phyloP scores from a whole-genome alignment of 2,797 vertebrate genomes.

The Dallia pectoralis region DNA sequence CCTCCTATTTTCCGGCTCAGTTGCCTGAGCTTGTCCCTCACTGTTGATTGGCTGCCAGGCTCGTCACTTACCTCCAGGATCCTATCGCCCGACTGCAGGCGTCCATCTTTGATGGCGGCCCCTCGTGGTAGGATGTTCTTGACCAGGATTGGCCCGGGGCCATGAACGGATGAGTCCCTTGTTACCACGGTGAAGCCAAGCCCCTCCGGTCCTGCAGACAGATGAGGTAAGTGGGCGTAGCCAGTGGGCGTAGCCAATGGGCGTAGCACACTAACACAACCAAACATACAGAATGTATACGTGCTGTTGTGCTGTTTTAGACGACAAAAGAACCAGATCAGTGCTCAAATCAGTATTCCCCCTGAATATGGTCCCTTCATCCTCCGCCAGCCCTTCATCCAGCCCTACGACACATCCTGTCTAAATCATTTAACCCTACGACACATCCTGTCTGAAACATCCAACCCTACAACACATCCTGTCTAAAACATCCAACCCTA shows the following conservation, averaged over 20 bases:
- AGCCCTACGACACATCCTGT: no score
- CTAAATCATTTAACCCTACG: no score
- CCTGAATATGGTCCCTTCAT: no score
- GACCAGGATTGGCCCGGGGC: constrained; percentile 93
- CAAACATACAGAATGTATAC: no score
- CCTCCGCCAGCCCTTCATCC: no score
- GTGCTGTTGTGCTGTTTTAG: no score
- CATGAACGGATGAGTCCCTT: constrained; percentile 91
- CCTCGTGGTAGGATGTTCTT: constrained; percentile 98
- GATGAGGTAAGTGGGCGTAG: no score
- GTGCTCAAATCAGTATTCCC: no score
- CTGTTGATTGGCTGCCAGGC: neutral
- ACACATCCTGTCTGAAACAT: no score
- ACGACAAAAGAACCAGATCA: no score
- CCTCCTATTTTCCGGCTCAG: neutral
- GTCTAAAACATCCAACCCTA: neutral
- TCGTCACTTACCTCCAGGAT: constrained; percentile 87
- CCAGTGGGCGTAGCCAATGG: no score
- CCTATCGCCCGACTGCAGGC: constrained; percentile 92
- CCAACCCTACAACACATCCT: neutral
- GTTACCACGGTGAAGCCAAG: constrained; percentile 98
- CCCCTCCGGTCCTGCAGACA: constrained; percentile 84
- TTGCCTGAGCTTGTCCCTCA: neutral
- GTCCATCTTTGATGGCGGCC: constrained; percentile 94
- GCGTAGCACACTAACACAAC: no score